Evolutionary conservation across 1,140 invertebrate genomes (phyloP).

Genomic region (Antheraea mylitta): DNA sequence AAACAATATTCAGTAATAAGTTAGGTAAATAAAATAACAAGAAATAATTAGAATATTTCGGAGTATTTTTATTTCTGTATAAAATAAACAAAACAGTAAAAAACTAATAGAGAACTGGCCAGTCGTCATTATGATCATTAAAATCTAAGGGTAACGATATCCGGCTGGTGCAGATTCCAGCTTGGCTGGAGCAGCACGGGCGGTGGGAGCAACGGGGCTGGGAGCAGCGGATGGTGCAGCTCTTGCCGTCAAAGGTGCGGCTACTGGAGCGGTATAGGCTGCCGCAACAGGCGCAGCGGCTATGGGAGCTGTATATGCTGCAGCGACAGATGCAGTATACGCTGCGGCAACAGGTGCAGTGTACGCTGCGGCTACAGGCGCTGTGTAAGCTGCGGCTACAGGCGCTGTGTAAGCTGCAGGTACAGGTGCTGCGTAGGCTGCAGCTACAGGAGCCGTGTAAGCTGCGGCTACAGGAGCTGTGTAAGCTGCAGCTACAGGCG

Average conservation of each 20-base stretch:
- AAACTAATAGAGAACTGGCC: conserved; percentile 64
- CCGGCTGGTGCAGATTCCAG: conserved; percentile 46
- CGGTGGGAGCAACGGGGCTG: conserved; percentile 24
- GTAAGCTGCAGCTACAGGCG: conserved; percentile 19
- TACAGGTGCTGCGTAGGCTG: background rate
- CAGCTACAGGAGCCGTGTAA: conserved; percentile 14
- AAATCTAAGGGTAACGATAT: conserved; percentile 56
- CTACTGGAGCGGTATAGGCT: conserved; percentile 26
- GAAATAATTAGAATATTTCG: conserved; percentile 12
- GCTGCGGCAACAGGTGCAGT: conserved; percentile 26
- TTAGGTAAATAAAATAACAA: conserved; percentile 10
- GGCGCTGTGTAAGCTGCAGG: background rate
- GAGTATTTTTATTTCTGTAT: conserved; percentile 20
- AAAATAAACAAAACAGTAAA: conserved; percentile 36
- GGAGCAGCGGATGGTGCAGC: background rate
- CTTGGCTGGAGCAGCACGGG: conserved; percentile 48
- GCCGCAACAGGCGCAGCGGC: conserved; percentile 19
- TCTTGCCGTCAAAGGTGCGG: conserved; percentile 13
- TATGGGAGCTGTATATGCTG: conserved; percentile 15
- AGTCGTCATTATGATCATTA: background rate
- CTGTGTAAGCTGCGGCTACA: background rate
- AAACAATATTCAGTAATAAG: background rate
- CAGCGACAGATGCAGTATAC: conserved; percentile 16
- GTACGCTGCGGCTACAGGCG: conserved; percentile 27
- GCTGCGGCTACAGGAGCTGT: conserved; percentile 15